Conservation (phyloP, 2,113 vertebrate species). For the Rhynchomys soricoides region DNA sequence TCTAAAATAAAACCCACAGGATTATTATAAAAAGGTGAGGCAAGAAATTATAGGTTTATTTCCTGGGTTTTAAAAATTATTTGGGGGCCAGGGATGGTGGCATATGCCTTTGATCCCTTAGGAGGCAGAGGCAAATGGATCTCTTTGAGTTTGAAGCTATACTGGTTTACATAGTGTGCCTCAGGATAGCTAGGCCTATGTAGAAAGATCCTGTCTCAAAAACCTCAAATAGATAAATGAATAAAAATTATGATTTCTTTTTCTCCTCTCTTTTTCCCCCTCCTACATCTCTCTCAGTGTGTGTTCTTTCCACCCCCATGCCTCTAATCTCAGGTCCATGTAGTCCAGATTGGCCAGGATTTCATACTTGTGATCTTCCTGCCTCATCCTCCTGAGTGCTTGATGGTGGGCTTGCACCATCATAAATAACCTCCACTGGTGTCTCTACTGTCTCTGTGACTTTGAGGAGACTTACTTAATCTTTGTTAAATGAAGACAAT, state of each 20-base stretch:
- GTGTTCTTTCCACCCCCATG: background rate
- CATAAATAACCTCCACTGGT: background rate
- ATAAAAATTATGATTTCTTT: background rate
- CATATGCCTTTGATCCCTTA: background rate
- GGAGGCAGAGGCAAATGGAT: background rate
- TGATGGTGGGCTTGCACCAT: background rate
- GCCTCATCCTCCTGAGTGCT: background rate
- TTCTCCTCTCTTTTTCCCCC: background rate
- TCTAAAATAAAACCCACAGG: background rate
- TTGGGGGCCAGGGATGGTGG: background rate
- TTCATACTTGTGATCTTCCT: background rate
- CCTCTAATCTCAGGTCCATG: background rate
- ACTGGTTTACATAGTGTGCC: background rate
- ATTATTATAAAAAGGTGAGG: background rate
- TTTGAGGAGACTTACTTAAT: background rate
- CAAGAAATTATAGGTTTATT: background rate
- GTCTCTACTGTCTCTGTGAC: background rate
- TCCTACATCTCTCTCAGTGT: background rate
- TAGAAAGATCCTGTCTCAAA: background rate
- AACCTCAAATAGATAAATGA: background rate
- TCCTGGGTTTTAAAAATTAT: background rate
- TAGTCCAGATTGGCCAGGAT: background rate
- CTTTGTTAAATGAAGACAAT: background rate
- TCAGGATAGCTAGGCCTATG: background rate
- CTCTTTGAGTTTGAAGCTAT: background rate